Evolutionary conservation across 2,888 invertebrate species (phyloP).

Genomic region (Aleiodes testaceus): DNA sequence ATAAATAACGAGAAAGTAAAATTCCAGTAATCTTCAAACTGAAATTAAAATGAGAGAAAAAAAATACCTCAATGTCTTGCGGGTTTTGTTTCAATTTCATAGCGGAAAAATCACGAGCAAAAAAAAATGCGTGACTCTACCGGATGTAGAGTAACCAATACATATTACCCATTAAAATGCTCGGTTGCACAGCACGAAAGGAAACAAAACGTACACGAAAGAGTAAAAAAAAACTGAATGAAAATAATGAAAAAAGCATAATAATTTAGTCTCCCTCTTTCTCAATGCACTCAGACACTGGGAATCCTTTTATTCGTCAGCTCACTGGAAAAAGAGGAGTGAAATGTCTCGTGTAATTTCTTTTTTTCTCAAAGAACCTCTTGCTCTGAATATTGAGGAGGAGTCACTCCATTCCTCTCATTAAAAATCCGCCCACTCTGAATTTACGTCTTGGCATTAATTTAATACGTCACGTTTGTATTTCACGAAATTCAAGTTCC

Average conservation of each 20-base stretch:
- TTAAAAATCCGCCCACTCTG: constrained; percentile 16
- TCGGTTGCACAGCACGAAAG: constrained; percentile 40
- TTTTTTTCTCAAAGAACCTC: background rate
- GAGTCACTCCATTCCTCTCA: background rate
- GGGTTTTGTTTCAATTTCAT: constrained; percentile 1
- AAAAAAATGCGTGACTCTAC: constrained; percentile 42
- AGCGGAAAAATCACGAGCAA: constrained; percentile 37
- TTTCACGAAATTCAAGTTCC: too few species aligned
- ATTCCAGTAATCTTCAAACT: too few species aligned
- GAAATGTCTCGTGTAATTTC: constrained; percentile 7
- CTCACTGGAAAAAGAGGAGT: background rate
- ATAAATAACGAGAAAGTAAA: too few species aligned
- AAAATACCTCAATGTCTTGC: background rate
- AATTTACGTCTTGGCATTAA: background rate
- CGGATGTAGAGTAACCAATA: constrained; percentile 42
- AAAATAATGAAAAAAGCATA: constrained; percentile 14
- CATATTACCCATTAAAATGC: constrained; percentile 35
- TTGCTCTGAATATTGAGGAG: constrained; percentile 22
- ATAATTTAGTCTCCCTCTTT: constrained; percentile 20
- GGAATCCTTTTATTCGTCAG: constrained; percentile 5
- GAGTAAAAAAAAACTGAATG: constrained; percentile 8
- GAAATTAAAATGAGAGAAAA: background rate
- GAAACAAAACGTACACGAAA: constrained; percentile 34
- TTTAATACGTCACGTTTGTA: background rate
- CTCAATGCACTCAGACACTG: background rate